Conservation (phyloP, 2,797 vertebrate species). For the Gambusia yucatana region DNA sequence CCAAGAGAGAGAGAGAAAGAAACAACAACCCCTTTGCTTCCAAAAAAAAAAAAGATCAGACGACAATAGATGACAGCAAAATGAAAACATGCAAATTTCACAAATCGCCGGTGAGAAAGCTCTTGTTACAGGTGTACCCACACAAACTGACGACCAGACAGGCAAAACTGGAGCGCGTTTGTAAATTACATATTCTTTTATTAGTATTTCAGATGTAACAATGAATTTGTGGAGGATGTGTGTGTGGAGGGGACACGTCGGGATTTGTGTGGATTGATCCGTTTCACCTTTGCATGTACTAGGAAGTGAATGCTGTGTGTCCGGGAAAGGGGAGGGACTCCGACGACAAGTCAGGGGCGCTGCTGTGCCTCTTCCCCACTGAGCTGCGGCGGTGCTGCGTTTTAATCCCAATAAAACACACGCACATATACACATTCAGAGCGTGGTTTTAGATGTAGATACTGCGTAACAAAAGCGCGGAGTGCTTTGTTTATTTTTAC, state of each 20-base stretch:
- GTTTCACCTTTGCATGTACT: constrained; percentile 88
- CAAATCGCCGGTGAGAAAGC: constrained; percentile 3
- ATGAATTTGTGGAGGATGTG: background rate
- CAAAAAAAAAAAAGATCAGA: constrained; percentile 18
- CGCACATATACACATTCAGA: background rate
- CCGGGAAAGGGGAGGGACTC: constrained; percentile 95
- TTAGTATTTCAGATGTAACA: constrained; percentile 11
- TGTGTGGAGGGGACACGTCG: constrained; percentile 9
- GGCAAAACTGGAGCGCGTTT: background rate
- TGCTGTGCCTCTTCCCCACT: constrained; percentile 47
- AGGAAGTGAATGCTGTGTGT: constrained; percentile 92
- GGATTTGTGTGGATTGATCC: constrained; percentile 85
- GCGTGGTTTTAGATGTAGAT: constrained; percentile 4
- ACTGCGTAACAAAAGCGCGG: constrained; percentile 1
- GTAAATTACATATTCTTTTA: background rate
- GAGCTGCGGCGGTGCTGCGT: constrained; percentile 49
- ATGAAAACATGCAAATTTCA: constrained; percentile 5
- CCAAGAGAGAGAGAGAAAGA: background rate
- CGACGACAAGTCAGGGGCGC: constrained; percentile 60
- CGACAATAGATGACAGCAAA: constrained; percentile 21
- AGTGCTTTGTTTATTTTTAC: background rate
- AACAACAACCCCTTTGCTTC: background rate
- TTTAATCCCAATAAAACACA: constrained; percentile 30
- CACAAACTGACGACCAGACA: background rate
- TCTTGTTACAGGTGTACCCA: constrained; percentile 61